Evolutionary conservation across 2,113 vertebrate genomes (phyloP), one percentile per base, ranked within the genome.

Genomic region (Alexandromys fortis): DNA sequence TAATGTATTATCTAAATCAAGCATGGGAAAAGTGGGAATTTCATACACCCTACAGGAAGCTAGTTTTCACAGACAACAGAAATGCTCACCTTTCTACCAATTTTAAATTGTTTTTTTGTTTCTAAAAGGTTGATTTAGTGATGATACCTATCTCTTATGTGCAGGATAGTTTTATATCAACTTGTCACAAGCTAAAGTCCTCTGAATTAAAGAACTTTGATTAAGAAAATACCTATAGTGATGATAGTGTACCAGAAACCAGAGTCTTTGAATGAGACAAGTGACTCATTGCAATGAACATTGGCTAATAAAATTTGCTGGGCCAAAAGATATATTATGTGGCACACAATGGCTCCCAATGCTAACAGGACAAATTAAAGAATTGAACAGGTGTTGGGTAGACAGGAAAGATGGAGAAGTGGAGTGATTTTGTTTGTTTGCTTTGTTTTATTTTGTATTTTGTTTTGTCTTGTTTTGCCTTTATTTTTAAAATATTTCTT

Each of bases 1-100:
- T 35, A 89, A 52, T 87, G 0, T 87, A 78, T 83, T 81, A 19
- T 94, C n/a, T 95, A 89, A 93, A 67, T 89, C 35, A 95, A 35
- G 55, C 7, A 70, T 5, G 61, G 35, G 81, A 94, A 91, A 13
- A 1, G 88, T 68, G 13, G 45, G 17, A 63, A 47, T 0, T 5
- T 76, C 42, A 89, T 26, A 88, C 17, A 78, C 89, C 0, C 7
- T 38, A 55, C 16, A 77, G 5, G 21, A 8, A 70, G 45, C 12
- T 45, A 61, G n/a, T 67, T 49, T 94, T 83, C 21, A n/a, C 73
- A 87, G n/a, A 76, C 0, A 83, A 47, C 89, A 83, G 65, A 86
- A 95, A 83, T 49, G 13, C n/a, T 87, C 45, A 63, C 14, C 70
- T 77, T 63, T 86, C 11, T 63, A 42, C 30, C 75, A 47, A 77